Evolutionary conservation across 2,888 invertebrate species (phyloP), one percentile per base, ranked within the genome.

Genomic region (Noctua comes): DNA sequence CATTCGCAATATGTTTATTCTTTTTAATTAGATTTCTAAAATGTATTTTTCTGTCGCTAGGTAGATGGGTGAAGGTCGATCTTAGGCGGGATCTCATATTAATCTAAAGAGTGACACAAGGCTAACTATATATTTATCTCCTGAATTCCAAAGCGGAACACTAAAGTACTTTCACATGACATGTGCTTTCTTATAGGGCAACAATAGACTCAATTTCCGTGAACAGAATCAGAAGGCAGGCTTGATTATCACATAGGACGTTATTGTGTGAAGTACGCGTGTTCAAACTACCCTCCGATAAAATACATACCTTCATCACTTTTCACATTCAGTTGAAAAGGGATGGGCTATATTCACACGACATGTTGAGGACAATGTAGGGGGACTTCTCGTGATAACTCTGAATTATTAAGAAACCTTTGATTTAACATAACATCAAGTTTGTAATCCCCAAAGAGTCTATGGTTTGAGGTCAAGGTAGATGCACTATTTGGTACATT

Each of bases 131-230:
- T 10, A 54, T 13, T 13, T 57, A 57, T 57, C 27, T 57, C n/a
- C 8, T 31, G 2, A 13, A 16, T 27, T n/a, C 1, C 1, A 51
- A 48, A 51, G 10, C 21, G 36, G 54, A 64, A 66, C 43, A 54
- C 54, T 72, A 65, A 40, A 72, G 7, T 54, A 65, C 11, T 65
- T 57, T 48, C 27, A 57, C 27, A 16, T 31, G 27, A 54, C 65
- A 79, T 40, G 11, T 57, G n/a, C 54, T 40, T 68, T 54, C 68
- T 24, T 64, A 75, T 10, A 64, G 8, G 36, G 31, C 24, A 75
- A 80, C 82, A 80, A 80, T 68, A 46, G 59, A 54, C 40, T 62
- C 75, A 64, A 79, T 81, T 81, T 81, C 79, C 62, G 68, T 54
- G 36, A 13, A 62, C 46, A 36, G 64, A 54, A 64, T 59, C 68